Conservation (phyloP, 2,113 vertebrate species). For the Dascyllus trimaculatus region DNA sequence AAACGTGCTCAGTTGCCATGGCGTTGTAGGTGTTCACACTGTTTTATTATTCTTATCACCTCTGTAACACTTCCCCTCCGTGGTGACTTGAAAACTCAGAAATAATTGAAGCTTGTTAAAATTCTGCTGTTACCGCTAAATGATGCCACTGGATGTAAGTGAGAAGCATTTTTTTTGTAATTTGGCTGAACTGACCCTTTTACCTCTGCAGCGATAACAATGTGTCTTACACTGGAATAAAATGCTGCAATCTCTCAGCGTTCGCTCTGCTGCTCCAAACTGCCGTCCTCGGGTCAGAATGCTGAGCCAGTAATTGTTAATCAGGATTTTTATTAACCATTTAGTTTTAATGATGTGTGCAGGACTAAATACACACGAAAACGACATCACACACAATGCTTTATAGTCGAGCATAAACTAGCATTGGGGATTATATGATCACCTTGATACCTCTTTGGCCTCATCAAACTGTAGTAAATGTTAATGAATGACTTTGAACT, state of each 20-base stretch:
- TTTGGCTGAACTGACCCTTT: background rate
- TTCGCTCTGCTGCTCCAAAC: constrained; percentile 13
- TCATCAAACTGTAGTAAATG: constrained; percentile 43
- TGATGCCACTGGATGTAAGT: background rate
- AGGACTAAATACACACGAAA: constrained; percentile 13
- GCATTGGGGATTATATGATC: constrained; percentile 22
- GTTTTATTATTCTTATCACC: background rate
- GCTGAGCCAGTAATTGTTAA: constrained; percentile 33
- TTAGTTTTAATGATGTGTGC: constrained; percentile 39
- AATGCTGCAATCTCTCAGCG: background rate
- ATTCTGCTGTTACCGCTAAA: too few relatives aligned
- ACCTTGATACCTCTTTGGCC: constrained; percentile 40
- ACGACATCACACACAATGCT: constrained; percentile 4
- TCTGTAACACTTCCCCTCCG: too few relatives aligned
- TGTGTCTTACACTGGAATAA: background rate
- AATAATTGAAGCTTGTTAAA: too few relatives aligned
- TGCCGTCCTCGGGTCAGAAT: background rate
- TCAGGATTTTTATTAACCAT: constrained; percentile 58
- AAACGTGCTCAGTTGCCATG: background rate
- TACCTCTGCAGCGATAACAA: background rate
- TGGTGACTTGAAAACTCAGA: too few relatives aligned
- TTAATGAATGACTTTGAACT: constrained; percentile 33
- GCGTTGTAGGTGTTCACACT: background rate
- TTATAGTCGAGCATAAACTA: constrained; percentile 37
- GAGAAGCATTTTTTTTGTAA: background rate